Evolutionary conservation across 2,113 vertebrate genomes (phyloP).

Genomic region (Psophia crepitans): DNA sequence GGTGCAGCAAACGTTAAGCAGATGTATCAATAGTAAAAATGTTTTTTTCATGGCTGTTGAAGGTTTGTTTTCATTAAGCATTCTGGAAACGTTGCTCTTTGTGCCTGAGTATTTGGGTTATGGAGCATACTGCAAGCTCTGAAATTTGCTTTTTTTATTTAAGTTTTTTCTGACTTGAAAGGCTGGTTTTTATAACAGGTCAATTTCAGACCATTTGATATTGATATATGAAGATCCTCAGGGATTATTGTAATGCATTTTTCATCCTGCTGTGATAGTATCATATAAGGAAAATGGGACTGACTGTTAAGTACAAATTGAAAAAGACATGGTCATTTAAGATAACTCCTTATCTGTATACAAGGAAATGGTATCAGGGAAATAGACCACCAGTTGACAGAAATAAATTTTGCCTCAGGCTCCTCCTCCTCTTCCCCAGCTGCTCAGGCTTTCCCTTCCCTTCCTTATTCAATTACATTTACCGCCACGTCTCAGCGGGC

Average conservation of each 20-base stretch:
- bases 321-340: conserved; percentile 95
- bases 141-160: conserved; percentile 68
- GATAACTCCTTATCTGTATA: conserved; percentile 95
- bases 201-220: conserved; percentile 83
- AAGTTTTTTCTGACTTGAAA: conserved; percentile 67
- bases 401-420: conserved; percentile 85
- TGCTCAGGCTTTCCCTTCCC: neutral
- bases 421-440: conserved; percentile 64
- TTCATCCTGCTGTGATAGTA: conserved; percentile 80
- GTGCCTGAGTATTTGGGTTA: neutral
- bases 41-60: neutral
- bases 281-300: conserved; percentile 80
- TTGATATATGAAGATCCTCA: conserved; percentile 82
- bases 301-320: conserved; percentile 90
- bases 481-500: neutral
- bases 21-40: neutral
- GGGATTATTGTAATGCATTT: conserved; percentile 84
- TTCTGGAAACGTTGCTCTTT: neutral
- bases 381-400: conserved; percentile 85
- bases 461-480: neutral
- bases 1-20: neutral
- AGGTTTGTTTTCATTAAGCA: conserved; percentile 38
- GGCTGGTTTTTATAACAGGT: conserved; percentile 78
- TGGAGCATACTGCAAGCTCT: neutral
- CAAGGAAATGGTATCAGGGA: conserved; percentile 85